These are phyloP conservation scores for Aviceda subcristata DNA, from an alignment of 2,113 vertebrate species.

Conservation along the genomic window DNA sequence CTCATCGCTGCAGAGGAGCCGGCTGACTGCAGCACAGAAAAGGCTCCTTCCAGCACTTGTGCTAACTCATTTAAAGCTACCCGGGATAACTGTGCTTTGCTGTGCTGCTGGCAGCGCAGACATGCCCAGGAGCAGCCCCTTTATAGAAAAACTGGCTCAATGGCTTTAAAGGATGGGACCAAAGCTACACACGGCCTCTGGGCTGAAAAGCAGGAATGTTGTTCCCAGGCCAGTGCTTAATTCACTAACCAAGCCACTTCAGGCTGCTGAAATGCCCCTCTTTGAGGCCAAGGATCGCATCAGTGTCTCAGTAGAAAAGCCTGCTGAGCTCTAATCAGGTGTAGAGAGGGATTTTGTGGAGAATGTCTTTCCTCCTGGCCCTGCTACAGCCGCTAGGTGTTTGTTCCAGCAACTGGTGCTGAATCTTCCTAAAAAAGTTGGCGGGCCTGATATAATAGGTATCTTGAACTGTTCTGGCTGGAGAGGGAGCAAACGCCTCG, in stretches of 20 bases:
- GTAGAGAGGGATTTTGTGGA: background rate
- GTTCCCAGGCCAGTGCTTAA: background rate
- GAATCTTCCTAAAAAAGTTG: background rate
- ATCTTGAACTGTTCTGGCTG: background rate
- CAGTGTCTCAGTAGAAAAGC: background rate
- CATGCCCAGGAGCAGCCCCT: background rate
- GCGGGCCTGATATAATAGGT: background rate
- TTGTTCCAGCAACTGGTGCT: background rate
- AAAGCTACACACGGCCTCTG: background rate
- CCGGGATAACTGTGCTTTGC: background rate
- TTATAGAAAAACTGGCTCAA: background rate
- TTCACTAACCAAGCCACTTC: background rate
- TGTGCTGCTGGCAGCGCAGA: background rate
- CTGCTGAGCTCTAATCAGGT: background rate
- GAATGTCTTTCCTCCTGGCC: background rate
- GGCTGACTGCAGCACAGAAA: background rate
- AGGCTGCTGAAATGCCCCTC: background rate
- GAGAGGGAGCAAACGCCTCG: background rate
- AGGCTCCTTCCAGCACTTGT: background rate
- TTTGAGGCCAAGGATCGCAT: background rate
- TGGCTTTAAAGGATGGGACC: fast-evolving
- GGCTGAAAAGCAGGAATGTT: background rate
- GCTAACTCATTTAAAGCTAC: background rate
- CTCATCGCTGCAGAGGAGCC: fast-evolving
- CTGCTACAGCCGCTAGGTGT: background rate